Percentiles rank a stretch among this genome's conserved stretches.
Evolutionary conservation across 2,797 vertebrate species (phyloP).

Genomic region (Halcyon leucocephala): DNA sequence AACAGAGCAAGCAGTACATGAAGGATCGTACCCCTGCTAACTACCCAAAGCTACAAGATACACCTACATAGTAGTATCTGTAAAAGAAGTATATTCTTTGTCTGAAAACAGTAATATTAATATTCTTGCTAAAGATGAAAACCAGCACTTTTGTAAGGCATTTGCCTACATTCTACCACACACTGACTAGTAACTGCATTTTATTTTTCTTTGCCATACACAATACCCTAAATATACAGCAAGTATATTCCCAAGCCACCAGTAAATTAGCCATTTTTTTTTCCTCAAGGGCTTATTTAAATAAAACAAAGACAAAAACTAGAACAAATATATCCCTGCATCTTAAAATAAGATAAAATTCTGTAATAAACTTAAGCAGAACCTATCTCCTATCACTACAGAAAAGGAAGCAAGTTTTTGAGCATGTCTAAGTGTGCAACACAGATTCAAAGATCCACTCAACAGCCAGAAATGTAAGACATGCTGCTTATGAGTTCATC

Average conservation of each 20-base stretch:
- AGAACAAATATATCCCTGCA: background rate
- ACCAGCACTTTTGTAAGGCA: background rate
- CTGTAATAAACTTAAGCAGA: background rate
- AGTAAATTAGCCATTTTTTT: constrained; percentile 15
- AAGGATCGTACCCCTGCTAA: background rate
- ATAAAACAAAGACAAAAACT: constrained; percentile 39
- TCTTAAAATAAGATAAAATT: background rate
- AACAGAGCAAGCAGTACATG: background rate
- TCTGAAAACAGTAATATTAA: background rate
- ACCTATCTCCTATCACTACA: background rate
- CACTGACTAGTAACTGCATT: background rate
- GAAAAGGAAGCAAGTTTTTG: background rate
- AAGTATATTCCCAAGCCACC: background rate
- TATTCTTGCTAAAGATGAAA: background rate
- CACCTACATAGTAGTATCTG: background rate
- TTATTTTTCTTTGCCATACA: background rate
- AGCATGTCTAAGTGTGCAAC: background rate
- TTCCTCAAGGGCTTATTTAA: constrained; percentile 20
- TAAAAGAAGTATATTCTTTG: background rate
- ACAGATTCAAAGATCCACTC: background rate
- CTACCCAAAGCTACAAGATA: background rate
- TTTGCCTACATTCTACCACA: background rate
- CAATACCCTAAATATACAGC: background rate
- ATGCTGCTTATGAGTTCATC: background rate
- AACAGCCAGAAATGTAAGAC: background rate